These are phyloP conservation scores for Accipiter virgatus DNA, from an alignment of 2,113 vertebrate genomes.

Conservation along the genomic window DNA sequence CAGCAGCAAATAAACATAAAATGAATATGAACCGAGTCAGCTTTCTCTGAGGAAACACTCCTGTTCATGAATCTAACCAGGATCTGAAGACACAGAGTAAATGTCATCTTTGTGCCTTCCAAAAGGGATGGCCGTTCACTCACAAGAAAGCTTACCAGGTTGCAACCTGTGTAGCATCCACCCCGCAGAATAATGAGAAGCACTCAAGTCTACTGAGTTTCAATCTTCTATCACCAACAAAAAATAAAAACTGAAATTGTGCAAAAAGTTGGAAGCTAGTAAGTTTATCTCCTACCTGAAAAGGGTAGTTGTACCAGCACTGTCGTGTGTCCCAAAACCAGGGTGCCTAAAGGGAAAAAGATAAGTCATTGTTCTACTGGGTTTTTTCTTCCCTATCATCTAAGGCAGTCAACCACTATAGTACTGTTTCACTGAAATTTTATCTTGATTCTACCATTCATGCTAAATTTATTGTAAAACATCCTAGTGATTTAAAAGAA, in stretches of 20 bases:
- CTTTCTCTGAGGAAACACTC: background rate
- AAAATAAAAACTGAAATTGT: background rate
- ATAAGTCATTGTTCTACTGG: background rate
- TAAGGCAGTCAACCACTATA: background rate
- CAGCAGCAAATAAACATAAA: background rate
- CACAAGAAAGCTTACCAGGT: background rate
- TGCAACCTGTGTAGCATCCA: background rate
- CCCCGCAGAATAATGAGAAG: background rate
- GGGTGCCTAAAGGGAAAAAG: conserved; percentile 74
- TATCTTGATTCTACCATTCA: background rate
- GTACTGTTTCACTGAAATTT: background rate
- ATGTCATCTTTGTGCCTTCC: background rate
- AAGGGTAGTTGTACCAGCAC: conserved; percentile 95
- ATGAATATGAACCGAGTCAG: background rate
- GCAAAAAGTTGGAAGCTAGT: background rate
- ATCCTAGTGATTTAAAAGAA: background rate
- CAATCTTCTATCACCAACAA: background rate
- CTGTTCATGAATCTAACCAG: background rate
- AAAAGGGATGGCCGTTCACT: background rate
- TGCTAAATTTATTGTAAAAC: background rate
- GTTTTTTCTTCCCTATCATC: background rate
- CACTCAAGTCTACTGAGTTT: background rate
- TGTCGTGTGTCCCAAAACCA: conserved; percentile 97
- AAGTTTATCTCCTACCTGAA: conserved; percentile 81
- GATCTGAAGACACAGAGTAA: background rate